Evolutionary conservation across 1,140 invertebrate species (phyloP).

Genomic region (Grapholita molesta): DNA sequence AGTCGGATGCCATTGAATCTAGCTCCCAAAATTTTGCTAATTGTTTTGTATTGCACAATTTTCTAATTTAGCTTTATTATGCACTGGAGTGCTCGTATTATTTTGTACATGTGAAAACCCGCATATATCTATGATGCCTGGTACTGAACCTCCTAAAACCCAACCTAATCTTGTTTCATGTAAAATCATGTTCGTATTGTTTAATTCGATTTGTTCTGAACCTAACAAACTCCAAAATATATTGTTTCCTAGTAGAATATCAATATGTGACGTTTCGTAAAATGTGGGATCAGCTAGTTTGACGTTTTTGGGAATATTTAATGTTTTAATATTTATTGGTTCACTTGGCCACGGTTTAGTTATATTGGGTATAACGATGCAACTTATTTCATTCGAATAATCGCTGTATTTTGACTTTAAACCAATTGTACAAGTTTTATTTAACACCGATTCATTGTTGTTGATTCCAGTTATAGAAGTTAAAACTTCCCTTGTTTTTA

Average conservation of each 20-base stretch:
- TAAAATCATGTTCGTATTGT: neutral
- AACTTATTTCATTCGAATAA: neutral
- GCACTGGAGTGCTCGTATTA: no score
- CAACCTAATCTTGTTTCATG: neutral
- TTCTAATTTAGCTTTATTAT: no score
- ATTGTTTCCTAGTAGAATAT: no score
- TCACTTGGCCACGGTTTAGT: neutral
- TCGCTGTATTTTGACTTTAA: neutral
- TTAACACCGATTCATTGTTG: neutral
- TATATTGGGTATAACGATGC: neutral
- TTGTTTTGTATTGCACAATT: no score
- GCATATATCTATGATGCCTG: neutral
- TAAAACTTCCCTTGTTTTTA: neutral
- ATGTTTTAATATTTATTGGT: neutral
- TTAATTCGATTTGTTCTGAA: neutral
- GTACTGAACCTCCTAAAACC: neutral
- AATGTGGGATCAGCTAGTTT: neutral
- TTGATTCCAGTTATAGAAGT: neutral
- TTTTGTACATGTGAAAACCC: neutral
- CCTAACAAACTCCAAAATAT: neutral
- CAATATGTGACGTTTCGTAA: no score
- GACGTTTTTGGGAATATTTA: neutral
- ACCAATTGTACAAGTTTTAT: neutral
- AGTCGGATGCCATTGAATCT: no score
- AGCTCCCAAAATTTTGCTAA: no score